Conservation (phyloP, 2,797 vertebrate species). For the Benthosema pterotum region DNA sequence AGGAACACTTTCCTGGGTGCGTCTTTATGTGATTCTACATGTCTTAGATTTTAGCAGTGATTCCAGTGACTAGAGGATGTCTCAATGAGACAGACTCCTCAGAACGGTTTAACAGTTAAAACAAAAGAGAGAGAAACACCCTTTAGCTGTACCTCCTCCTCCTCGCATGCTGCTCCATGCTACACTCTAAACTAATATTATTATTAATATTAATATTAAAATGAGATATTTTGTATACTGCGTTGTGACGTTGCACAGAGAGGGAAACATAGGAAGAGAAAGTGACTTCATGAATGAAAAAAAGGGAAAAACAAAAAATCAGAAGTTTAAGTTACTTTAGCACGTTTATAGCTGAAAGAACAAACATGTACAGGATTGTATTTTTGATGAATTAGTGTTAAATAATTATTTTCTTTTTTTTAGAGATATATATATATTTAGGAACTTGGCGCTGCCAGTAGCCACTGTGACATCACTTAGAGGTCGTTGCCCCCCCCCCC, state of each 20-base stretch:
- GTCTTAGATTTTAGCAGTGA: no score
- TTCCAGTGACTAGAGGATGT: no score
- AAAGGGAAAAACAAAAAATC: conserved; percentile 42
- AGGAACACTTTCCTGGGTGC: no score
- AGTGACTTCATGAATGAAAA: conserved; percentile 37
- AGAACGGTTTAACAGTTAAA: no score
- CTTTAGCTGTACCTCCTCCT: conserved; percentile 39
- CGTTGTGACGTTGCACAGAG: conserved; percentile 62
- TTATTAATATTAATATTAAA: conserved; percentile 37
- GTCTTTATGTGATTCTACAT: no score
- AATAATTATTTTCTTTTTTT: no score
- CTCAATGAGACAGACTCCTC: no score
- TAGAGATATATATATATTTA: conserved; percentile 29
- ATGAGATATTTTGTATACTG: conserved; percentile 66
- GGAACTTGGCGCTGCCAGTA: conserved; percentile 31
- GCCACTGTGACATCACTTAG: conserved; percentile 39
- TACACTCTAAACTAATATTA: conserved; percentile 55
- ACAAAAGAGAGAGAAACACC: conserved; percentile 34
- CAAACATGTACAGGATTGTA: conserved; percentile 54
- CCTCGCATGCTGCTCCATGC: conserved; percentile 48
- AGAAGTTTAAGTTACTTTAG: conserved; percentile 19
- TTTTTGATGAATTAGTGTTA: conserved; percentile 57
- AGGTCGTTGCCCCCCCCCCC: conserved; percentile 48
- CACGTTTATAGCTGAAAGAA: conserved; percentile 52
- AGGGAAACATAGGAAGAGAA: background rate